Evolutionary conservation across 2,797 vertebrate species (phyloP).

Genomic region (Glyptemys insculpta): DNA sequence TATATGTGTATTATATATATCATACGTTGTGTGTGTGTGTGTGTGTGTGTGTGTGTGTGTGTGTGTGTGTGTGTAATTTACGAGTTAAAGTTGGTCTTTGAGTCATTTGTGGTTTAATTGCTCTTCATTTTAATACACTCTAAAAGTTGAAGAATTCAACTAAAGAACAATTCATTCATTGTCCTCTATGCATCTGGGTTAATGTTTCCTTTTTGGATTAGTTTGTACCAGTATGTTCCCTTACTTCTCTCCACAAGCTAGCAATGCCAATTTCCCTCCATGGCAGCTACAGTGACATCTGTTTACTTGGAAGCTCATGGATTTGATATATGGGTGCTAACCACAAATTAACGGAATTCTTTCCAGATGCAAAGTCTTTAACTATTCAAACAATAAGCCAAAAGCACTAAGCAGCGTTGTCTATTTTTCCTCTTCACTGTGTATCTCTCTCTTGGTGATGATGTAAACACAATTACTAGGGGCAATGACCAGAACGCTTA

Average conservation of each 20-base stretch:
- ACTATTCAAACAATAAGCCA: slow-evolving; percentile 80
- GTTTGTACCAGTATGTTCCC: slow-evolving; percentile 77
- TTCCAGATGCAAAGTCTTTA: slow-evolving; percentile 82
- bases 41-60: neutral
- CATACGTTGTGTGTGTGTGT: neutral
- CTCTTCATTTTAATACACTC: slow-evolving; percentile 44
- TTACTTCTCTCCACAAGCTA: slow-evolving; percentile 79
- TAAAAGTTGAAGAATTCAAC: slow-evolving; percentile 67
- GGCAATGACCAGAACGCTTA: slow-evolving; percentile 61
- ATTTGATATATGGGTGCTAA: slow-evolving; percentile 81
- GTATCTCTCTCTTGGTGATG: slow-evolving; percentile 60
- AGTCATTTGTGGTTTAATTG: slow-evolving; percentile 67
- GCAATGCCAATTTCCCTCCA: slow-evolving; percentile 77
- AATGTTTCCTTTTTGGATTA: slow-evolving; percentile 80
- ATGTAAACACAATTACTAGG: slow-evolving; percentile 71
- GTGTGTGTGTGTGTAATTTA: slow-evolving; percentile 7
- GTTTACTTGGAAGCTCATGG: slow-evolving; percentile 82
- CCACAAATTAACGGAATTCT: slow-evolving; percentile 83
- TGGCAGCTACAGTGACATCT: slow-evolving; percentile 74
- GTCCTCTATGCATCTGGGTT: slow-evolving; percentile 81
- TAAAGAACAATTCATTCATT: slow-evolving; percentile 81
- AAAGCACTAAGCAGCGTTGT: slow-evolving; percentile 70
- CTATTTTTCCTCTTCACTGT: slow-evolving; percentile 61
- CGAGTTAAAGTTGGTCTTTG: slow-evolving; percentile 60
- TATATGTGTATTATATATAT: too few relatives aligned